Evolutionary conservation across 2,797 vertebrate genomes (phyloP).

Genomic region (Sebastes itinus): DNA sequence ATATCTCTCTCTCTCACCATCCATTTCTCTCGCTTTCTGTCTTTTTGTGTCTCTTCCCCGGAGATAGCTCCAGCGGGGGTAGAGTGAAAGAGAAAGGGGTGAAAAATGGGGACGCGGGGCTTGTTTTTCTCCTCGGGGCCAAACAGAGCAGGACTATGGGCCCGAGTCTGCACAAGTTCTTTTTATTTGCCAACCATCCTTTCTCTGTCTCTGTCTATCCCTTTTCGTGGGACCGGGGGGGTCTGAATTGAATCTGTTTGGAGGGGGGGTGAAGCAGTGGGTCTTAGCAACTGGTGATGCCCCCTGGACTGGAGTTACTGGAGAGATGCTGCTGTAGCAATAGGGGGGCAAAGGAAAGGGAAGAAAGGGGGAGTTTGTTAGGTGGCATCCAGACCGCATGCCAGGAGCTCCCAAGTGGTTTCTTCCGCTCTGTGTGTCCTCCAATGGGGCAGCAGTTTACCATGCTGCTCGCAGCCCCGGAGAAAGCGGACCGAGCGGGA

Average conservation of each 20-base stretch:
- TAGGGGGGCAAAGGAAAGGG: constrained; percentile 35
- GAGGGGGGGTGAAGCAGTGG: constrained; percentile 68
- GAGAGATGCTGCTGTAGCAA: constrained; percentile 72
- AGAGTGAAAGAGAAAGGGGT: constrained; percentile 65
- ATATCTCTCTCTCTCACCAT: constrained; percentile 52
- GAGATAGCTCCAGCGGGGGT: constrained; percentile 61
- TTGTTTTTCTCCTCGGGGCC: constrained; percentile 69
- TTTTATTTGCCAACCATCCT: constrained; percentile 73
- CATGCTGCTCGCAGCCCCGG: constrained; percentile 66
- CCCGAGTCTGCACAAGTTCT: constrained; percentile 70
- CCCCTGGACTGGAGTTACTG: constrained; percentile 67
- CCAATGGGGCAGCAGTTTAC: constrained; percentile 72
- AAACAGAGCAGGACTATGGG: constrained; percentile 67
- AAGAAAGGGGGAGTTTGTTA: constrained; percentile 54
- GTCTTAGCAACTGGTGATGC: constrained; percentile 78
- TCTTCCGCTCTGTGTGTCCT: constrained; percentile 68
- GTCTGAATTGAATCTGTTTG: constrained; percentile 72
- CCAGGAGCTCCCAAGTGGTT: constrained; percentile 69
- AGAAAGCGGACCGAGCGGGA: constrained; percentile 55
- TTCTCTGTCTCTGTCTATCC: constrained; percentile 67
- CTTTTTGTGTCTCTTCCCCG: constrained; percentile 54
- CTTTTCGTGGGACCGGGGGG: constrained; percentile 61
- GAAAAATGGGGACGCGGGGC: constrained; percentile 64
- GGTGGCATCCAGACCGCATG: constrained; percentile 67
- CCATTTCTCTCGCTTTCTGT: constrained; percentile 56